Conservation (phyloP, 2,888 invertebrate species). For the Seira sanloemensis region DNA sequence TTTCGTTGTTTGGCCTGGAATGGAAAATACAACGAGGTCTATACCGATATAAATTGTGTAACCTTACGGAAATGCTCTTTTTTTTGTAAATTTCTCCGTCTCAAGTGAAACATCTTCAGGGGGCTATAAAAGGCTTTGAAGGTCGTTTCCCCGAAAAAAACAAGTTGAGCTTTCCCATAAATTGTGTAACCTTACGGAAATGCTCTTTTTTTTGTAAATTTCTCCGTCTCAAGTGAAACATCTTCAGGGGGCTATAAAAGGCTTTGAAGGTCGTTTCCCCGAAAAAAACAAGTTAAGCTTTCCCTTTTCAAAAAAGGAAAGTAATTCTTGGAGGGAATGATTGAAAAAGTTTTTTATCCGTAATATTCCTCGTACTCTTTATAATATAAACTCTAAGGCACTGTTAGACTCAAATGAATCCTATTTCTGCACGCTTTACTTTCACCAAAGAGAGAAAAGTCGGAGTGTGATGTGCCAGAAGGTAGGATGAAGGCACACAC, state of each 20-base stretch:
- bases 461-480: not conserved
- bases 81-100: not conserved
- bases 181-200: not conserved
- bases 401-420: too few relatives aligned
- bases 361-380: not conserved
- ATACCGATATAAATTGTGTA: too few relatives aligned
- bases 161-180: too few relatives aligned
- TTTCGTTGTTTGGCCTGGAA: not conserved
- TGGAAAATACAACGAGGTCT: too few relatives aligned
- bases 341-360: slow-evolving; percentile 47
- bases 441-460: not conserved
- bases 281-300: not conserved
- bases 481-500: not conserved
- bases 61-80: not conserved
- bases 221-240: not conserved
- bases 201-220: not conserved
- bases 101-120: not conserved
- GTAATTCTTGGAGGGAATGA: slow-evolving; percentile 32
- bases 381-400: too few relatives aligned
- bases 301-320: not conserved
- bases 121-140: not conserved
- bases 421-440: too few relatives aligned
- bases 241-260: not conserved
- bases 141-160: not conserved
- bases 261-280: not conserved